phyloP scores from a whole-genome alignment of 2,888 invertebrate genomes.

The Alviniconcha strummeri region DNA sequence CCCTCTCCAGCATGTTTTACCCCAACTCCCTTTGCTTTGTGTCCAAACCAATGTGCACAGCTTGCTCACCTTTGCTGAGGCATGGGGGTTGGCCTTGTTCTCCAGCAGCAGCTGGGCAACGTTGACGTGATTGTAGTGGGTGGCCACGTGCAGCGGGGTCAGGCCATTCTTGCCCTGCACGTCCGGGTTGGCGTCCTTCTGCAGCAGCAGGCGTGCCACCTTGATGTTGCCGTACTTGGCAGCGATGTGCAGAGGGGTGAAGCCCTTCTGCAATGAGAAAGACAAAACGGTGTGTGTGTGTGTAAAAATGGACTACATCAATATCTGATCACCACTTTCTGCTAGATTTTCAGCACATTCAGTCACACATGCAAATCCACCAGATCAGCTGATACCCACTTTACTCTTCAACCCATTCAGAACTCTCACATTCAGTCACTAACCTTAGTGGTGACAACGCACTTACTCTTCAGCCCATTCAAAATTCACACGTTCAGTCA shows the following conservation, averaged over 20 bases:
- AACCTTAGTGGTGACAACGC: too few relatives aligned
- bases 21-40: too few relatives aligned
- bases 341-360: too few relatives aligned
- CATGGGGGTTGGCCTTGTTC: conserved; percentile 95
- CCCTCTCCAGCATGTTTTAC: too few relatives aligned
- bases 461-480: too few relatives aligned
- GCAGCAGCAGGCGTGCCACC: conserved; percentile 91
- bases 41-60: too few relatives aligned
- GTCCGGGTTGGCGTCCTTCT: conserved; percentile 96
- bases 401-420: too few relatives aligned
- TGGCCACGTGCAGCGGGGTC: conserved; percentile 97
- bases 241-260: conserved; percentile 97
- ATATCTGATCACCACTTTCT: not conserved
- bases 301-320: not conserved
- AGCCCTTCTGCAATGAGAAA: conserved; percentile 79
- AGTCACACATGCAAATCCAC: too few relatives aligned
- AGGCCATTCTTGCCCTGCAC: conserved; percentile 99
- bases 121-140: conserved; percentile 91
- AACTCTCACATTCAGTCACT: too few relatives aligned
- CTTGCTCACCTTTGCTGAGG: conserved; percentile 85
- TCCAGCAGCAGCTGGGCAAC: conserved; percentile 94
- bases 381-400: too few relatives aligned
- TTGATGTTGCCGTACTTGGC: conserved; percentile 97
- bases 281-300: not conserved
- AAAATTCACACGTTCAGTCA: too few relatives aligned